A percentile compares a stretch with the other conserved stretches of the same genome.
phyloP scores from a whole-genome alignment of 2,113 vertebrate species.

The Nothocercus julius region DNA sequence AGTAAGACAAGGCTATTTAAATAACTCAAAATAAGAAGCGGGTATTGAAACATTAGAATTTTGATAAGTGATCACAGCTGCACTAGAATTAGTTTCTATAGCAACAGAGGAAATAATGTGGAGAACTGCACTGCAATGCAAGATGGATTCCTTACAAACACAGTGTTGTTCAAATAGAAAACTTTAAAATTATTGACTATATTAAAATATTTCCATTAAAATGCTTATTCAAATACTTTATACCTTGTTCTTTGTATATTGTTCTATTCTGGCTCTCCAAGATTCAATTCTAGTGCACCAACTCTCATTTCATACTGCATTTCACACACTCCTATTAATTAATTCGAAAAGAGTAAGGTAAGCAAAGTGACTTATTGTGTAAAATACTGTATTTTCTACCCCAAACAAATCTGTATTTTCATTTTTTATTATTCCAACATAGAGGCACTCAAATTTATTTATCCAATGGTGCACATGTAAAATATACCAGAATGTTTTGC shows the following conservation, averaged over 20 bases:
- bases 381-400: conserved; percentile 31
- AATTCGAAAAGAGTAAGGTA: conserved; percentile 18
- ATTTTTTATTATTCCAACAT: not conserved
- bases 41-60: conserved; percentile 80
- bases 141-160: conserved; percentile 79
- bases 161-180: conserved; percentile 71
- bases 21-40: conserved; percentile 71
- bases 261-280: conserved; percentile 6
- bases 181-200: conserved; percentile 65
- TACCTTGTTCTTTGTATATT: conserved; percentile 36
- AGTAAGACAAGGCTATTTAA: conserved; percentile 73
- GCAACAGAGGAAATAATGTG: conserved; percentile 83
- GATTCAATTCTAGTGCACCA: conserved; percentile 15
- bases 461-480: not conserved
- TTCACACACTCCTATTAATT: not conserved
- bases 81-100: conserved; percentile 86
- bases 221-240: conserved; percentile 60
- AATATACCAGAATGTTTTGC: not conserved
- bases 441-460: not conserved
- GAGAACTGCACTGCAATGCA: conserved; percentile 78
- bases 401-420: conserved; percentile 48
- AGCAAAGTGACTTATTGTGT: conserved; percentile 44
- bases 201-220: conserved; percentile 64
- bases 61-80: conserved; percentile 86
- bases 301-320: conserved; percentile 48